Evolutionary conservation across 2,888 invertebrate genomes (phyloP).

Genomic region (Papilio demoleus): DNA sequence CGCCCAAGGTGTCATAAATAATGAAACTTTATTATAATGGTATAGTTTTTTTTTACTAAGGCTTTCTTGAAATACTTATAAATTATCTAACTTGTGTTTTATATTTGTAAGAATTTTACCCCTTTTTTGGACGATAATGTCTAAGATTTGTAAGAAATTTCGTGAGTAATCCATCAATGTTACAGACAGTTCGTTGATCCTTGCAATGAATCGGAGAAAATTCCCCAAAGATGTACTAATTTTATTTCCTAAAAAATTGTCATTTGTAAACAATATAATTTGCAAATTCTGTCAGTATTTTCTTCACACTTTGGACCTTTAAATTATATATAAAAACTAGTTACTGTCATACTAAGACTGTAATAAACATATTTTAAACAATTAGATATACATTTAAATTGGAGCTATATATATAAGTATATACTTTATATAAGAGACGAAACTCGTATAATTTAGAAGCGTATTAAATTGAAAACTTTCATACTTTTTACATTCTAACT

Average conservation of each 20-base stretch:
- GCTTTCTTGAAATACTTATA: too few relatives aligned
- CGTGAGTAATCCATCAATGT: conserved; percentile 19
- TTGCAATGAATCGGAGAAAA: not conserved
- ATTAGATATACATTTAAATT: not conserved
- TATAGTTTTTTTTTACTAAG: too few relatives aligned
- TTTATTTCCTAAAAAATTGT: not conserved
- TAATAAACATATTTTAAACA: too few relatives aligned
- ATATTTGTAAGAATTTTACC: too few relatives aligned
- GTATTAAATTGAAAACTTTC: not conserved
- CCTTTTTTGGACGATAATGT: not conserved
- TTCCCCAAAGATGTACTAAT: not conserved
- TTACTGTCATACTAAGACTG: too few relatives aligned
- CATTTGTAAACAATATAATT: not conserved
- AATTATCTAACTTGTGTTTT: too few relatives aligned
- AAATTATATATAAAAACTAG: too few relatives aligned
- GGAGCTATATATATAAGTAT: too few relatives aligned
- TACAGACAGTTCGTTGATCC: conserved; percentile 22
- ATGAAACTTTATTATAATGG: too few relatives aligned
- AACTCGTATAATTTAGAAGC: too few relatives aligned
- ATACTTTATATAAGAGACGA: not conserved
- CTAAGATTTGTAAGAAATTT: conserved; percentile 6
- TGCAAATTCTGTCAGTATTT: not conserved
- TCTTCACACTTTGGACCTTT: not conserved
- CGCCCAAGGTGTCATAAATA: too few relatives aligned
- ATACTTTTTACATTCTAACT: not conserved